Conservation (phyloP, 2,797 vertebrate genomes). For the Manis javanica region DNA sequence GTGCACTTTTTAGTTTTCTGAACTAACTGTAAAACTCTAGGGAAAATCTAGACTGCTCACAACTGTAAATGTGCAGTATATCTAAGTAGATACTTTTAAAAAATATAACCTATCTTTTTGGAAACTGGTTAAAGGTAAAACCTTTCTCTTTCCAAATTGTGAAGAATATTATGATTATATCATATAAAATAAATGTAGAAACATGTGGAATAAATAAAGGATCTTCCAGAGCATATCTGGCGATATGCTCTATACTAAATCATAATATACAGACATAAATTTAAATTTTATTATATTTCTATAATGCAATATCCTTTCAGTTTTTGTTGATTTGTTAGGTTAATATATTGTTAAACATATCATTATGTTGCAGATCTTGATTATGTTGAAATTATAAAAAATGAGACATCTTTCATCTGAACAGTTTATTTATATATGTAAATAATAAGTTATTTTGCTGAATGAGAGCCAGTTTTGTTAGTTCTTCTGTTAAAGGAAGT, state of each 20-base stretch:
- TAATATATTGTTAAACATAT: constrained; percentile 18
- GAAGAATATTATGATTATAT: constrained; percentile 31
- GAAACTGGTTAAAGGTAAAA: neutral
- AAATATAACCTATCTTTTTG: constrained; percentile 9
- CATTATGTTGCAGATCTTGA: neutral
- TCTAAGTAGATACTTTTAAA: constrained; percentile 17
- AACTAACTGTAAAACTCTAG: constrained; percentile 28
- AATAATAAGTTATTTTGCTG: constrained; percentile 29
- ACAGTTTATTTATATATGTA: constrained; percentile 40
- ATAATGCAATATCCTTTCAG: neutral
- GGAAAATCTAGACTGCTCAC: neutral
- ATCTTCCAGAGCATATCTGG: constrained; percentile 17
- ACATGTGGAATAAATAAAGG: constrained; percentile 21
- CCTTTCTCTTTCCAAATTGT: neutral
- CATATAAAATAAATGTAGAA: constrained; percentile 23
- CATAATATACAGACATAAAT: neutral
- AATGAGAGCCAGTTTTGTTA: constrained; percentile 17
- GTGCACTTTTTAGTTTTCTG: constrained; percentile 13
- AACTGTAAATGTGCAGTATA: constrained; percentile 1
- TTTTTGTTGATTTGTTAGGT: constrained; percentile 41
- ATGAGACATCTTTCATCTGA: constrained; percentile 44
- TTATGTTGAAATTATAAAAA: constrained; percentile 55
- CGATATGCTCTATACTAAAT: neutral
- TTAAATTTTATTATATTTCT: constrained; percentile 33
- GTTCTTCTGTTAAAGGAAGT: constrained; percentile 49